Percentiles rank a stretch among this genome's conserved stretches.
Evolutionary conservation across 2,797 vertebrate species (phyloP).

Genomic region (Sparus aurata): DNA sequence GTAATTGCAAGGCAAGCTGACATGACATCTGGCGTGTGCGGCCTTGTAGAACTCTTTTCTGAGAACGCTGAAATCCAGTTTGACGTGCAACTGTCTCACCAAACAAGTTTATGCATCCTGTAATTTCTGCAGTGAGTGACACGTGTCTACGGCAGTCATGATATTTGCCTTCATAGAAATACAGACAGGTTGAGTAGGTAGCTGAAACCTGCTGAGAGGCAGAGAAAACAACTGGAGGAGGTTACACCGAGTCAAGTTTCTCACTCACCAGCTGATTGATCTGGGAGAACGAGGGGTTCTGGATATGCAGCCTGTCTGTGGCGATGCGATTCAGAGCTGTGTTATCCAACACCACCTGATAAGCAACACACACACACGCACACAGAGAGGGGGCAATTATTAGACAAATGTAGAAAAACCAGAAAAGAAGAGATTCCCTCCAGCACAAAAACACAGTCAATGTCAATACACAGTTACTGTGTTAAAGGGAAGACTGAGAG

Average conservation of each 20-base stretch:
- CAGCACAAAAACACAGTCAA: slow-evolving; percentile 11
- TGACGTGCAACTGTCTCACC: slow-evolving; percentile 50
- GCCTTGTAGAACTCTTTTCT: slow-evolving; percentile 27
- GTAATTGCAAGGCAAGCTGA: background rate
- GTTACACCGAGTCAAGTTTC: background rate
- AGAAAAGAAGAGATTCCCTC: slow-evolving; percentile 9
- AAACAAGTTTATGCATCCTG: slow-evolving; percentile 69
- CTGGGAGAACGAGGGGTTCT: slow-evolving; percentile 98
- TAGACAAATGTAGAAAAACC: slow-evolving; percentile 36
- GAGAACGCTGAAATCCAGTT: slow-evolving; percentile 61
- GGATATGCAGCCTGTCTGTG: slow-evolving; percentile 96
- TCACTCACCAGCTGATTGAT: slow-evolving; percentile 97
- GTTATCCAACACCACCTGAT: slow-evolving; percentile 97
- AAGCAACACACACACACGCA: slow-evolving; percentile 33
- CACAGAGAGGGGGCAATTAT: slow-evolving; percentile 25
- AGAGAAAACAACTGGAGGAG: background rate
- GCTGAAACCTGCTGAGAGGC: slow-evolving; percentile 9
- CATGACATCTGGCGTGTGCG: slow-evolving; percentile 15
- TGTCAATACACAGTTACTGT: slow-evolving; percentile 33
- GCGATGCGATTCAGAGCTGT: slow-evolving; percentile 97
- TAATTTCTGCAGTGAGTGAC: slow-evolving; percentile 20
- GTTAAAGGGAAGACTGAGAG: slow-evolving; percentile 34
- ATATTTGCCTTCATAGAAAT: slow-evolving; percentile 15
- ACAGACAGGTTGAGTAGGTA: background rate
- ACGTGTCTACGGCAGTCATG: background rate